These are phyloP conservation scores for Oscheius sp. DNA, from an alignment of 2,888 invertebrate genomes.

Conservation along the genomic window DNA sequence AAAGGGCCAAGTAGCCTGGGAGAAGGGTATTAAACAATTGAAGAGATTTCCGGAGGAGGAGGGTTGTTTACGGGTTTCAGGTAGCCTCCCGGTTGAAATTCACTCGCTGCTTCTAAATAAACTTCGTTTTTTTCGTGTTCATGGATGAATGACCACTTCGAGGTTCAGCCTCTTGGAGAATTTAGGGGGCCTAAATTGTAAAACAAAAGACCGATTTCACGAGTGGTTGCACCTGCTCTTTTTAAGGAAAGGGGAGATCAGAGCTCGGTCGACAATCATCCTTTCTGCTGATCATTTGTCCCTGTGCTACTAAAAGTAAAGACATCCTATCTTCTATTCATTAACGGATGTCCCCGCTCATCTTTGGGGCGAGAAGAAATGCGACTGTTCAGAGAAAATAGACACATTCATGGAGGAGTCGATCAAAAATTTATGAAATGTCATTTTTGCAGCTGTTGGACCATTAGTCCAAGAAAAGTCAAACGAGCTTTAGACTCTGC, in stretches of 20 bases:
- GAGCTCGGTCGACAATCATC: background rate
- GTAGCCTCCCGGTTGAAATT: background rate
- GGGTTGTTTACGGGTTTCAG: background rate
- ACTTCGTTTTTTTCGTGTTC: background rate
- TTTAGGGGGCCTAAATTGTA: background rate
- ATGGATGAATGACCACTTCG: too few species aligned
- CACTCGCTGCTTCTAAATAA: too few species aligned
- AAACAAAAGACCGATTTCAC: background rate
- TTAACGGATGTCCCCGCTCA: background rate
- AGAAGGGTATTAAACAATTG: too few species aligned
- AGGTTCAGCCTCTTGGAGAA: background rate
- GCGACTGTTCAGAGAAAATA: background rate
- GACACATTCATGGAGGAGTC: background rate
- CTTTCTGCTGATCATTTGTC: background rate
- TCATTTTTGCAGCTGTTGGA: conserved; percentile 6
- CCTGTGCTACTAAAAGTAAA: background rate
- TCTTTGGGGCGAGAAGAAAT: background rate
- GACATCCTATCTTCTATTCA: background rate
- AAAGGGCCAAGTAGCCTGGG: too few species aligned
- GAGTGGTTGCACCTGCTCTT: background rate
- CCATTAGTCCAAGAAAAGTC: background rate
- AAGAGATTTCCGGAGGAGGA: background rate
- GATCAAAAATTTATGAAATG: background rate
- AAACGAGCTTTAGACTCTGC: background rate
- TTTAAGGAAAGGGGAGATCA: background rate